Evolutionary conservation across 2,888 invertebrate genomes (phyloP), one percentile per base, ranked within the genome.

Genomic region (Thyatira batis): DNA sequence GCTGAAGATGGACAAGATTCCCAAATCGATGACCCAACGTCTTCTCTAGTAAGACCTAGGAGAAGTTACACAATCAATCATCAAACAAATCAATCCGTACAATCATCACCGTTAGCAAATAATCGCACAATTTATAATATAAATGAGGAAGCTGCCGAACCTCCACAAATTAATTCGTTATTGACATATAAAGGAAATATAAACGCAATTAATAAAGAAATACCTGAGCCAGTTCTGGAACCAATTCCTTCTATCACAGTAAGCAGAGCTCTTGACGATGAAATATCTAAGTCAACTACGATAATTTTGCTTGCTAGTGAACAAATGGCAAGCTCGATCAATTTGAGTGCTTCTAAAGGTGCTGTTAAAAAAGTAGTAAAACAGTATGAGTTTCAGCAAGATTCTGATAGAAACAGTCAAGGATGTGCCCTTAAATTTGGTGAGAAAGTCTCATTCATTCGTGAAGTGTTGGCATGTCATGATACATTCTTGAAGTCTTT

Each of bases 371-470:
- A 68, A 64, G 54, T 57, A 46, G 50, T 57, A 30, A 69, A 55
- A 46, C 56, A 63, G 33, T 61, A 54, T 60, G 69, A 70, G 52
- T 62, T 71, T 10, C 55, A 71, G 33, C 67, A 69, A 50, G 76
- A 77, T 45, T 70, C 79, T 17, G 74, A 71, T 30, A 73, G 65
- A 61, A 72, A 73, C 52, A 83, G 80, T 71, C 71, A 75, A 51
- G 69, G 72, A 73, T 82, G 80, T 69, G 84, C 84, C 3, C 61
- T 84, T 23, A 87, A 76, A 80, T 81, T 79, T 75, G 92, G 92
- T 91, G 92, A 92, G 89, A 88, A 85, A 79, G 71, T 73, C 66
- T 80, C 86, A 58, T 92, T 92, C 80, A 85, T 92, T 69, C 84
- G 84, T 49, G 92, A 92, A 57, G 79, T 92, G 39, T 63, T 91